Base-by-base conservation (phyloP, 2,113 vertebrate species). In the Genyomyrus donnyi region DNA sequence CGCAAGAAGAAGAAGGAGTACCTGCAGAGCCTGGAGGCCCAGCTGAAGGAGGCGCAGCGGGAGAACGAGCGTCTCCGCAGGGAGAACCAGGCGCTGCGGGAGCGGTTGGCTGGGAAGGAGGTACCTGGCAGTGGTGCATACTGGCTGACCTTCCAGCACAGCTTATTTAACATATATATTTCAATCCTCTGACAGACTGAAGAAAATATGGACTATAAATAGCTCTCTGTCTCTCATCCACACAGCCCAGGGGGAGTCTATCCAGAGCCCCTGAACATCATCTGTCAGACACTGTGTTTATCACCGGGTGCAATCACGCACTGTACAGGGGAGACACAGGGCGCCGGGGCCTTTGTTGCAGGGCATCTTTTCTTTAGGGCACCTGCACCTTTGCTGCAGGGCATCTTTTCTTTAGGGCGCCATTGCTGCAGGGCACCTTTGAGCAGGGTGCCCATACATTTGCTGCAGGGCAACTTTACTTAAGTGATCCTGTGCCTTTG, bases 1-100 rank as follows among this genome's bases (percentile, higher is more conserved):
- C 94, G 98, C 77, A 95, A 96, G 92, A 98, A 98, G 95, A 98
- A 98, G 96, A 98, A 98, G 90, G 98, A 98, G 91, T 98, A 98
- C 35, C 94, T 98, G 90, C 98, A 98, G 93, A 96, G 96, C 35
- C 95, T 98, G 93, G 97, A 98, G 95, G 92, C 94, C 0, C 95
- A 97, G 92, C 95, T 98, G 50, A 94, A 95, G 53, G 97, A 97
- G 0, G 97, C 97, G 0, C 96, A 97, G 93, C 95, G 95, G 0
- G 97, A 98, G 93, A 97, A 97, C 91, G 96, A 97, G 87, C 95
- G 95, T 0, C 96, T 98, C 0, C 96, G 96, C 49, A 89, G 94
- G 27, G 98, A 98, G 94, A 98, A 98, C 89, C 94, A 96, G 88
- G 93, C 95, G 3, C 96, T 98, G 17, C 94, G 97, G n/a, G 94